Evolutionary conservation across 2,888 invertebrate genomes (phyloP).

Genomic region (Teinopalpus imperialis): DNA sequence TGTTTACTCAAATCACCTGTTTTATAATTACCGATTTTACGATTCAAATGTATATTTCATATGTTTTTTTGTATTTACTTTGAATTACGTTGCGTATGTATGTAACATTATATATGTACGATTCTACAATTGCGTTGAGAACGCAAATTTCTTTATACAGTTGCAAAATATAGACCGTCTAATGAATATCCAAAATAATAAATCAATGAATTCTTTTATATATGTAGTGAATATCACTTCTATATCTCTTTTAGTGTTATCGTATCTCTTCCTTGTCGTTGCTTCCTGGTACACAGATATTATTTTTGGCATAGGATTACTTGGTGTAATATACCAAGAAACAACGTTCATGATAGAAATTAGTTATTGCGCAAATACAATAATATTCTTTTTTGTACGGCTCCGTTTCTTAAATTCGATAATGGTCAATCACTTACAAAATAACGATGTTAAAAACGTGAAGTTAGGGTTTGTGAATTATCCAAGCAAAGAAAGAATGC

Average conservation of each 20-base stretch:
- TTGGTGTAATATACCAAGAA: constrained; percentile 33
- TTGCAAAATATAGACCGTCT: constrained; percentile 55
- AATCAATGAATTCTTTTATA: constrained; percentile 36
- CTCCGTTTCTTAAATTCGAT: constrained; percentile 51
- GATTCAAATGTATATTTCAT: constrained; percentile 25
- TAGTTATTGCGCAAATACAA: constrained; percentile 41
- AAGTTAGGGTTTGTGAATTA: constrained; percentile 24
- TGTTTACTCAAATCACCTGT: constrained; percentile 18
- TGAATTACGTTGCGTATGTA: constrained; percentile 36
- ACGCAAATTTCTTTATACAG: constrained; percentile 47
- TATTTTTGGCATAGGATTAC: constrained; percentile 15
- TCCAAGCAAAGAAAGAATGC: constrained; percentile 35
- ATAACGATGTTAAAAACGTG: constrained; percentile 2
- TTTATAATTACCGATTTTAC: constrained; percentile 16
- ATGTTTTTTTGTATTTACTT: constrained; percentile 8
- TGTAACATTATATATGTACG: constrained; percentile 45
- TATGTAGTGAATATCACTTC: constrained; percentile 31
- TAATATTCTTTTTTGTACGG: constrained; percentile 47
- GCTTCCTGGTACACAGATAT: constrained; percentile 17
- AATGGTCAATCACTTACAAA: constrained; percentile 46
- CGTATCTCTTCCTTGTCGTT: constrained; percentile 20
- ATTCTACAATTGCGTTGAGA: constrained; percentile 47
- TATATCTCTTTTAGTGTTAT: constrained; percentile 27
- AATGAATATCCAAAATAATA: constrained; percentile 47
- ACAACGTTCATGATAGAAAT: constrained; percentile 46